Evolutionary conservation across 2,888 invertebrate species (phyloP).

Genomic region (Melinaea menophilus): DNA sequence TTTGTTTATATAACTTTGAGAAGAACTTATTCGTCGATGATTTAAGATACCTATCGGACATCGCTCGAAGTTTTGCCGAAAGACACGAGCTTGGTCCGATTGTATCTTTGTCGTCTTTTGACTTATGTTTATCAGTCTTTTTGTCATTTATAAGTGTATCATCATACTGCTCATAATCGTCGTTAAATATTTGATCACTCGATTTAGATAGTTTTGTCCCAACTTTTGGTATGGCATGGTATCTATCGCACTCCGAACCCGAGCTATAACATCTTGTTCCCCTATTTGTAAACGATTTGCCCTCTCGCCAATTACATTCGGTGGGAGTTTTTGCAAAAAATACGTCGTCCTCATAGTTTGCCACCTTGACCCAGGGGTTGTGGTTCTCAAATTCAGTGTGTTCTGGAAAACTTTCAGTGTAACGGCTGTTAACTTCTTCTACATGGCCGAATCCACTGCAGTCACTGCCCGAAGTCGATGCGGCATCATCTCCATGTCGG

Average conservation of each 20-base stretch:
- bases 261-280: slow-evolving; percentile 73
- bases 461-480: slow-evolving; percentile 74
- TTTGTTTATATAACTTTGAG: slow-evolving; percentile 81
- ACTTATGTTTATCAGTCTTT: slow-evolving; percentile 73
- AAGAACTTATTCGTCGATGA: slow-evolving; percentile 83
- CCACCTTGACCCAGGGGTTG: slow-evolving; percentile 72
- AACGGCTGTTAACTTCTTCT: slow-evolving; percentile 63
- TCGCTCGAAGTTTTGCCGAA: slow-evolving; percentile 83
- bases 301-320: slow-evolving; percentile 63
- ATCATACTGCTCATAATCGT: slow-evolving; percentile 67
- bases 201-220: slow-evolving; percentile 70
- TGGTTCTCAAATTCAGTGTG: slow-evolving; percentile 72
- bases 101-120: slow-evolving; percentile 67
- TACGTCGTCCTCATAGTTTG: slow-evolving; percentile 70
- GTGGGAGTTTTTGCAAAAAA: slow-evolving; percentile 66
- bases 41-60: slow-evolving; percentile 85
- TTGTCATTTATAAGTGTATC: slow-evolving; percentile 50
- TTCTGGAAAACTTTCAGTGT: slow-evolving; percentile 55
- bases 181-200: slow-evolving; percentile 76
- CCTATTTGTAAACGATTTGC: slow-evolving; percentile 61
- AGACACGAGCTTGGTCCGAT: slow-evolving; percentile 79
- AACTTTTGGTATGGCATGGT: slow-evolving; percentile 67
- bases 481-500: slow-evolving; percentile 69
- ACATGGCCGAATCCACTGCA: slow-evolving; percentile 73
- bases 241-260: slow-evolving; percentile 72